These are phyloP conservation scores for Condylura cristata DNA, from an alignment of 2,113 vertebrate species.

Conservation along the genomic window DNA sequence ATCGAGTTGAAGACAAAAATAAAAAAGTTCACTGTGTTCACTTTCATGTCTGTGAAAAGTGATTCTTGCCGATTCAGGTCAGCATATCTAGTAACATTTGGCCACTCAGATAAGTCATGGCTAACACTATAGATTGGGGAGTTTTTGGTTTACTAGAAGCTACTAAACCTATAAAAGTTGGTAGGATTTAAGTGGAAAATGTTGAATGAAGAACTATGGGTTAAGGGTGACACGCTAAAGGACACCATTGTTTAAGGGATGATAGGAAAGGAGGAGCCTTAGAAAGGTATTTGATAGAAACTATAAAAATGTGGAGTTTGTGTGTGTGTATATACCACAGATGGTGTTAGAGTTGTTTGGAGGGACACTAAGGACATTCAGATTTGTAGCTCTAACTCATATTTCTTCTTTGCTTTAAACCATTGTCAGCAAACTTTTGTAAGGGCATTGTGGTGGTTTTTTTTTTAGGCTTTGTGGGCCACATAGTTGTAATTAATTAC, in stretches of 20 bases:
- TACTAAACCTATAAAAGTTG: background rate
- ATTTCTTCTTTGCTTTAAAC: constrained; percentile 17
- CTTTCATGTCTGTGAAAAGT: background rate
- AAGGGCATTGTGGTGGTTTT: background rate
- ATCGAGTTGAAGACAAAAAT: background rate
- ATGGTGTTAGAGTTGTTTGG: background rate
- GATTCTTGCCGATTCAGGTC: background rate
- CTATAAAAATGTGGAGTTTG: background rate
- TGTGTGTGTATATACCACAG: background rate
- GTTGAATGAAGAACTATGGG: background rate
- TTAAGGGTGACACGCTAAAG: background rate
- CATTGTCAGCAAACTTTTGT: background rate
- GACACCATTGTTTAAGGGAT: background rate
- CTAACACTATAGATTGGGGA: background rate
- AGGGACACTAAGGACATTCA: constrained; percentile 16
- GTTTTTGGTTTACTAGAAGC: background rate
- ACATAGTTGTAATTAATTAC: background rate
- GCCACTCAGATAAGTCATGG: background rate
- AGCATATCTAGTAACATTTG: background rate
- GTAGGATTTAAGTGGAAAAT: background rate
- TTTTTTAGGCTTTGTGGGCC: constrained; percentile 13
- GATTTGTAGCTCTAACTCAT: constrained; percentile 10
- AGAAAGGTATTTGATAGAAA: background rate
- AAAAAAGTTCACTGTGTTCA: background rate
- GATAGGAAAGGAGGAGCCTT: background rate